Evolutionary conservation across 2,113 vertebrate genomes (phyloP).

Genomic region (Corythornis vintsioides): DNA sequence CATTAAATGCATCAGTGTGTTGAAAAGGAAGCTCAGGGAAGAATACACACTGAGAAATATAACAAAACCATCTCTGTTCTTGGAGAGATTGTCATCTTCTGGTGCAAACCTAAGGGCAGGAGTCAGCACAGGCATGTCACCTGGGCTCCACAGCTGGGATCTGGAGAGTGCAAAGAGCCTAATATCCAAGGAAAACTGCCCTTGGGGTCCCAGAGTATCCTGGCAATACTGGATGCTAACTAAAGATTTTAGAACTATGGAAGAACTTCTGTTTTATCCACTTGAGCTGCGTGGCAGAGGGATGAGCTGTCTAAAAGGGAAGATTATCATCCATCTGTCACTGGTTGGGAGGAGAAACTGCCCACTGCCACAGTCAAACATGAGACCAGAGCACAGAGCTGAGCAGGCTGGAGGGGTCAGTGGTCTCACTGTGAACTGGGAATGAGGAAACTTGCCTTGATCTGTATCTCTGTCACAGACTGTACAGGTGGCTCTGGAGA

Average conservation of each 20-base stretch:
- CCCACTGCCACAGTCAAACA: neutral
- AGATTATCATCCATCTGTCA: neutral
- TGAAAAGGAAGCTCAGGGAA: neutral
- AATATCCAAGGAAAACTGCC: neutral
- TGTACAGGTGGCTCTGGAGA: neutral
- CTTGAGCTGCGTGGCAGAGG: neutral
- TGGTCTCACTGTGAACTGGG: neutral
- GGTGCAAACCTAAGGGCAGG: neutral
- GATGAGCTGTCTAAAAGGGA: neutral
- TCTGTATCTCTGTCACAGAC: neutral
- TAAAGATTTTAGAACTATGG: neutral
- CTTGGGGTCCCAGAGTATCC: neutral
- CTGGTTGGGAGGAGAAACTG: neutral
- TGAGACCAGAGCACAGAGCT: neutral
- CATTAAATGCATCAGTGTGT: neutral
- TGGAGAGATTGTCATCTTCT: neutral
- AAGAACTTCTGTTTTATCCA: neutral
- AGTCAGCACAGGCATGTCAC: neutral
- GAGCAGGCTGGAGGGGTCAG: neutral
- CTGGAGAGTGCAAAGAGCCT: neutral
- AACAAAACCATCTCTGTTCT: neutral
- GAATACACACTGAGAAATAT: neutral
- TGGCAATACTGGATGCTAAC: neutral
- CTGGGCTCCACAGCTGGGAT: neutral
- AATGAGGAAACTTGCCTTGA: neutral